A percentile compares a stretch with the other conserved stretches of the same genome.
These are phyloP conservation scores for Drosophila virilis DNA, from an alignment of 1,140 invertebrate genomes.

Conservation along the genomic window DNA sequence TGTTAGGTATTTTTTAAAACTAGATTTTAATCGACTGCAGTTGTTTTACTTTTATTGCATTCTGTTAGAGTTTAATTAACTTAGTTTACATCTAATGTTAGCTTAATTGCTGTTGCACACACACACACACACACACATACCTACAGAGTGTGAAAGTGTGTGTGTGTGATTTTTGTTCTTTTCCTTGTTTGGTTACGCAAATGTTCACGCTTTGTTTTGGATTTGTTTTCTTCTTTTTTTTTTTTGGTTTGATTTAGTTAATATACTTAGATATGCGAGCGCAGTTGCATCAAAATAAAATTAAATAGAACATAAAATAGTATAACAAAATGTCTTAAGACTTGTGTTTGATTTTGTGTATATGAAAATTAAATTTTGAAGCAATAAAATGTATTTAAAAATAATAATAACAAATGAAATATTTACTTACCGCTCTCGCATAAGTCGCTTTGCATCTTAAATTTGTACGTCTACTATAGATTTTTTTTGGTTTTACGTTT, in stretches of 20 bases:
- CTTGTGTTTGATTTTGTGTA: not conserved
- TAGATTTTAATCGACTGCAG: constrained; percentile 32
- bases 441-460: constrained; percentile 40
- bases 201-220: constrained; percentile 63
- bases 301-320: not conserved
- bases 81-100: constrained; percentile 80
- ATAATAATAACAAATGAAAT: not conserved
- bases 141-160: constrained; percentile 1
- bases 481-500: constrained; percentile 17
- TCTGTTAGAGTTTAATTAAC: constrained; percentile 74
- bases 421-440: constrained; percentile 28
- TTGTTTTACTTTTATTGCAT: constrained; percentile 66
- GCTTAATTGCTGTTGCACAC: constrained; percentile 72
- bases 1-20: constrained; percentile 33
- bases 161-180: constrained; percentile 27
- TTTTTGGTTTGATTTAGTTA: constrained; percentile 64
- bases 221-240: constrained; percentile 23
- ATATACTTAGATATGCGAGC: constrained; percentile 31
- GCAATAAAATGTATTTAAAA: not conserved
- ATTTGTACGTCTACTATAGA: constrained; percentile 73
- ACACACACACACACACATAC: not conserved
- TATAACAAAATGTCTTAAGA: not conserved
- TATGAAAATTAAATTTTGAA: not conserved
- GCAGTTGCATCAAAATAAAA: constrained; percentile 5
- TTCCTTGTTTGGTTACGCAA: constrained; percentile 76